Base-by-base conservation (phyloP, 2,113 vertebrate genomes). In the Lepus europaeus region DNA sequence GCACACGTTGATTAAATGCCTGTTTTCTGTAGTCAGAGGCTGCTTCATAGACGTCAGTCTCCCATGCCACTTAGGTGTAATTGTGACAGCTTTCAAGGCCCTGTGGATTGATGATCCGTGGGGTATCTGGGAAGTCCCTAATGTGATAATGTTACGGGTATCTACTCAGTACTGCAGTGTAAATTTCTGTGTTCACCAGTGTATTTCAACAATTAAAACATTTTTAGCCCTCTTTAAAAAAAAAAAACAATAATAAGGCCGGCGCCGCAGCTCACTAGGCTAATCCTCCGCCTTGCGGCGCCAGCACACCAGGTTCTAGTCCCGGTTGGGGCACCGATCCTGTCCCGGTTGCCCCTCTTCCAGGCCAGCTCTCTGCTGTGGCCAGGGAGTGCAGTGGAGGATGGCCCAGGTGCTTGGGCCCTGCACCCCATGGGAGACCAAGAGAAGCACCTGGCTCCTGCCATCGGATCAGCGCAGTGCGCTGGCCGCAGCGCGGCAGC, bases 151-250 rank as follows among this genome's bases (percentile, higher is more conserved):
- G 83, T 59, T 64, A 2, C 77, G 49, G 96, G 73, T 95, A 83
- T 61, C 39, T 87, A 17, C 13, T 83, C 59, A 95, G 45, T 73
- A 91, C 63, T 66, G 89, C 94, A 22, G 89, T 95, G 88, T 96
- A 80, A 56, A 16, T 95, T 86, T 94, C 68, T 74, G 94, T 45
- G 3, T 78, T 95, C 89, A 92, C 66, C 94, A 66, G 14, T 93
- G 20, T 95, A 94, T 97, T 97, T 97, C 92, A 97, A 96, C 74
- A 91, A 98, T 95, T 98, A 97, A 98, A 98, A 49, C 39, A 77
- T 97, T 98, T 98, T 97, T 96, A 87, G 95, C 93, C 92, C 96
- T 96, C 94, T 96, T 96, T 87, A 96, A 45, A 8, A 45, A 36
- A 45, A 36, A 36, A 45, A 45, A 45, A 45, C 45, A 45, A 45